Base-by-base conservation (phyloP, 2,888 invertebrate species). In the Deladenus siricidicola region DNA sequence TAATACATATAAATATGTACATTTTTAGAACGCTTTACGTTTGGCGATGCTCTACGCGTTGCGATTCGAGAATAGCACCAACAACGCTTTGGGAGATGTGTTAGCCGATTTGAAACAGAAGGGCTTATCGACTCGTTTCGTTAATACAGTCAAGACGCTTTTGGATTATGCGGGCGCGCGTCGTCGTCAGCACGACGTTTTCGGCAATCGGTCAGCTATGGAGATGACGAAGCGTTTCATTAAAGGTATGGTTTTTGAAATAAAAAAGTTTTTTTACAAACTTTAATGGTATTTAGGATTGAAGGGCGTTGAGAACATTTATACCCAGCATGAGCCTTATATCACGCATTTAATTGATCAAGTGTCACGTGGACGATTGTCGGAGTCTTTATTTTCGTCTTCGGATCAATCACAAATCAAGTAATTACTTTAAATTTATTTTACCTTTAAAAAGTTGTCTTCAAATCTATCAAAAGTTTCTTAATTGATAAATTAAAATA, bases 241-340 rank as follows among this genome's bases (percentile, higher is more conserved):
- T 29, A 83, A 83, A 73, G 83, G 82, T 66, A 1, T 14, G 29
- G 10, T 39, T n/a, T 3, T n/a, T 26, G 1, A 21, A 1, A 44
- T 44, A 2, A 6, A 17, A 19, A 14, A 4, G 8, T 39, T 55
- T 34, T 10, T 34, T 14, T 14, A 34, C 6, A 34, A 19, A 44
- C 19, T 4, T 58, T 34, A 64, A 30, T 10, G 19, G 14, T 62
- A n/a, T 19, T 45, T 17, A 62, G 71, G 73, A 2, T 82, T 91
- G 23, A 89, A 88, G 82, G 98, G 94, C 1, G 94, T 98, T 0
- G 98, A 99, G 80, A 99, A 99, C 81, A 90, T 99, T 64, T 99
- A 93, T 82, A 96, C 98, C 0, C 98, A 98, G 79, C 98, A 99
- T 81, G 87, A 87, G n/a, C 94, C 98, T 0, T 83, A 91, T 26